Base-by-base conservation (phyloP, 2,797 vertebrate species). In the Parotocinclus haroldoi region DNA sequence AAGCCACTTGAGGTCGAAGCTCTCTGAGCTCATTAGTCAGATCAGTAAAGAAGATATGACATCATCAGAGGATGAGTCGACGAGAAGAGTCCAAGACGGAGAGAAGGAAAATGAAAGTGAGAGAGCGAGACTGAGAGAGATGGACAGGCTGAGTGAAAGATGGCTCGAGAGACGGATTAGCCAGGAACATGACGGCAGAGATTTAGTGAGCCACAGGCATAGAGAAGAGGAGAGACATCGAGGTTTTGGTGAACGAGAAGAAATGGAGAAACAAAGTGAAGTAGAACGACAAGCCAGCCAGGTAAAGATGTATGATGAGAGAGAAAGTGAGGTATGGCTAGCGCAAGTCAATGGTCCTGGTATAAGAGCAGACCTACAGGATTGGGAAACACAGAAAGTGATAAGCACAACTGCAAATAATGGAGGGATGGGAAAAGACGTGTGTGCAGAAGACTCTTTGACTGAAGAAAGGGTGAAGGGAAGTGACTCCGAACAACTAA, bases 31-130 rank as follows among this genome's bases (percentile, higher is more conserved):
- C 53, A 88, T 90, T 69, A 83, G 83, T 77, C 89, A 89, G 49
- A 87, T 91, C 82, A 91, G 88, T 53, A 92, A 93, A 79, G 93
- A 89, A 77, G 93, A 93, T 63, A 85, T 75, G 74, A 71, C 84
- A 9, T 93, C 93, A 3, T 94, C 93, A 0, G 92, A 92, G 39
- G 94, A 96, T n/a, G 94, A 88, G 57, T 10, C 58, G 14, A n/a
- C 60, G 5, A 72, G 68, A 42, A 71, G 78, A 77, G 75, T 78
- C 48, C 76, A 73, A 9, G 68, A 80, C 62, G 71, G 72, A 60
- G 12, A 44, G 19, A 38, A 38, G 7, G 12, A 60, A 55, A 55
- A n/a, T 49, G 27, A 36, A 54, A 14, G 45, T 13, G 50, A 42
- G 58, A 60, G 14, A 60, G 40, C 5, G 13, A 42, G 51, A 1